Evolutionary conservation across 2,888 invertebrate genomes (phyloP), one percentile per base, ranked within the genome.

Genomic region (Adelognathus sp.): DNA sequence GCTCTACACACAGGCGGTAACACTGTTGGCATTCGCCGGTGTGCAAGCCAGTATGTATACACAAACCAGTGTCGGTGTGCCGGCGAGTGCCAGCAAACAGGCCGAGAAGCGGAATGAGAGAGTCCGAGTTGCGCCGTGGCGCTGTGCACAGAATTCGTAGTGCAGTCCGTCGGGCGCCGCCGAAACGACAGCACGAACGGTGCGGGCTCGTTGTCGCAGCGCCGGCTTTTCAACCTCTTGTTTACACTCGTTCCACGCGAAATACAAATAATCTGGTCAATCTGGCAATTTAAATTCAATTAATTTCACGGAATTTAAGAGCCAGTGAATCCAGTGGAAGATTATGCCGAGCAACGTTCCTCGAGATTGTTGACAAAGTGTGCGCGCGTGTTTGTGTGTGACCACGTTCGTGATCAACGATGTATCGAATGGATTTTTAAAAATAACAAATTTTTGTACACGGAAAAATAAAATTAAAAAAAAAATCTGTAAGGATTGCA

Each of bases 121-220:
- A 64, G 56, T 58, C 39, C 79, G 80, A 77, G 74, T 73, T 75
- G 70, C 79, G 66, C 76, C 63, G 84, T 83, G 86, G 88, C 88
- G 88, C 87, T 87, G 71, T 76, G 71, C 71, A 66, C 76, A 39
- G 60, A 61, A 66, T 85, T 87, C 89, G 87, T 72, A 69, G 71
- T 75, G 81, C 88, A 88, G 88, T 88, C 77, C 82, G 83, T 83
- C 86, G 88, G 82, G 87, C 86, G 86, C 86, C 87, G 84, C 80
- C 86, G 88, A 81, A 77, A 80, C 71, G 88, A 79, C 36, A 84
- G 81, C 83, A 88, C 75, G 69, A 61, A 41, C 46, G 36, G 33
- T 36, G 33, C 33, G 63, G 44, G 44, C 74, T 31, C 24, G 39
- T 27, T 36, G 14, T 16, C 7, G 11, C 33, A 18, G 21, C 63